Evolutionary conservation across 92 coral and sea anemone species (phyloP).

Genomic region (Bergia sp.): DNA sequence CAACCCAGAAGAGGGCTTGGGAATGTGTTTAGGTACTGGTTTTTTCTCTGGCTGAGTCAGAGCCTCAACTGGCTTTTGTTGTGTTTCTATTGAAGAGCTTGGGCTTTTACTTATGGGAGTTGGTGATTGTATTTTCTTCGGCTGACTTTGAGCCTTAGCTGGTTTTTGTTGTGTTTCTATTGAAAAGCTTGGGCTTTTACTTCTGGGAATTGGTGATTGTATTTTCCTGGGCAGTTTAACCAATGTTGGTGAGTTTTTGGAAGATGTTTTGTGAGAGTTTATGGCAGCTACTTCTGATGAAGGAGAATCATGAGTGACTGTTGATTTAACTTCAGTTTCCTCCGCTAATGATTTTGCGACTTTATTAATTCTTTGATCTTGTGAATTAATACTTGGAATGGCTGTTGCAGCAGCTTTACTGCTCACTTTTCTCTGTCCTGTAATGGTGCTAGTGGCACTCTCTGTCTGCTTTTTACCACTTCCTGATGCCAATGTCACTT

Average conservation of each 20-base stretch:
- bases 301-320: background rate
- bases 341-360: background rate
- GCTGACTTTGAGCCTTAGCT: background rate
- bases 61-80: background rate
- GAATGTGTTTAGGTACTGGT: background rate
- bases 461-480: background rate
- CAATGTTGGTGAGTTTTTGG: conserved; percentile 12
- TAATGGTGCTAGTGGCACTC: background rate
- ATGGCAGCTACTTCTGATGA: conserved; percentile 1
- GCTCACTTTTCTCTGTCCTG: background rate
- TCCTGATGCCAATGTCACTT: background rate
- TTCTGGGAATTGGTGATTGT: conserved; percentile 1
- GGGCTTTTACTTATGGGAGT: background rate
- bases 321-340: background rate
- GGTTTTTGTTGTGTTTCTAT: background rate
- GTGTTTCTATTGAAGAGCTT: conserved; percentile 2
- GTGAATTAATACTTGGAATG: conserved; percentile 6
- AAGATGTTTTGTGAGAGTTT: background rate
- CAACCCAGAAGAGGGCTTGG: background rate
- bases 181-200: background rate
- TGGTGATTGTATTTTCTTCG: conserved; percentile 21
- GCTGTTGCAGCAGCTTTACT: background rate
- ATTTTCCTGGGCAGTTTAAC: conserved; percentile 20
- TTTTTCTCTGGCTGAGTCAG: background rate
- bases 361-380: background rate